These are phyloP conservation scores for Scaptomyza pallida DNA, from an alignment of 1,140 invertebrate genomes.

Conservation along the genomic window DNA sequence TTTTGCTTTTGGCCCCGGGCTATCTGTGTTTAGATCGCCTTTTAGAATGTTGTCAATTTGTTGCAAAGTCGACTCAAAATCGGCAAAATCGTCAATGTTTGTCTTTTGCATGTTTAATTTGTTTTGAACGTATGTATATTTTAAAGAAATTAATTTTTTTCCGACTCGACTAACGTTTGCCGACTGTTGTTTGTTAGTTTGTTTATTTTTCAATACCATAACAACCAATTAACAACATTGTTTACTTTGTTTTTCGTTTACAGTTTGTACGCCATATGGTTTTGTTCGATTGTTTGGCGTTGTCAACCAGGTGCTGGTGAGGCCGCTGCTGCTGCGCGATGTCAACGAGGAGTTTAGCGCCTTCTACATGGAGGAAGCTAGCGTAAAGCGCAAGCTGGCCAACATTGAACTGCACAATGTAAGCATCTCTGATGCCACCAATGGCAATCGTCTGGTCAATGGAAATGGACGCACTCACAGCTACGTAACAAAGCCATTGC, in stretches of 20 bases:
- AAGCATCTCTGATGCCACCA: slow-evolving; percentile 53
- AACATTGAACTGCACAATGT: slow-evolving; percentile 84
- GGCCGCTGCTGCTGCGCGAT: slow-evolving; percentile 95
- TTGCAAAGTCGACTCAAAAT: slow-evolving; percentile 76
- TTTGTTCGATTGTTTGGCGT: slow-evolving; percentile 96
- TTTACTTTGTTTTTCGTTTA: slow-evolving; percentile 27
- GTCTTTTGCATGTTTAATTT: slow-evolving; percentile 29
- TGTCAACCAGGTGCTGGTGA: slow-evolving; percentile 94
- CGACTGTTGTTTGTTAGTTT: slow-evolving; percentile 7
- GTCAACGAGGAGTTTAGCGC: slow-evolving; percentile 94
- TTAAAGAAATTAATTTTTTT: slow-evolving; percentile 2
- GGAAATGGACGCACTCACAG: slow-evolving; percentile 18
- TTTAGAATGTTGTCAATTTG: slow-evolving; percentile 79
- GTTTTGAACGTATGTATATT: background rate
- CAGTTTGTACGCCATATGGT: slow-evolving; percentile 97
- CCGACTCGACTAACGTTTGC: background rate
- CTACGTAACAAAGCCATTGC: slow-evolving; percentile 30
- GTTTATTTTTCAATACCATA: slow-evolving; percentile 5
- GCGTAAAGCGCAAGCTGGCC: slow-evolving; percentile 89
- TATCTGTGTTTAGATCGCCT: slow-evolving; percentile 11
- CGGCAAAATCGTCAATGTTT: slow-evolving; percentile 58
- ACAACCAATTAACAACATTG: slow-evolving; percentile 26
- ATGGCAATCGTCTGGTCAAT: slow-evolving; percentile 35
- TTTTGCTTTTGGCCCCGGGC: slow-evolving; percentile 22
- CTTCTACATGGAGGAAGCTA: slow-evolving; percentile 92